A percentile compares a stretch with the other conserved stretches of the same genome.
Evolutionary conservation across 92 coral and sea anemone genomes (phyloP).

Genomic region (Epizoanthus fatuus): DNA sequence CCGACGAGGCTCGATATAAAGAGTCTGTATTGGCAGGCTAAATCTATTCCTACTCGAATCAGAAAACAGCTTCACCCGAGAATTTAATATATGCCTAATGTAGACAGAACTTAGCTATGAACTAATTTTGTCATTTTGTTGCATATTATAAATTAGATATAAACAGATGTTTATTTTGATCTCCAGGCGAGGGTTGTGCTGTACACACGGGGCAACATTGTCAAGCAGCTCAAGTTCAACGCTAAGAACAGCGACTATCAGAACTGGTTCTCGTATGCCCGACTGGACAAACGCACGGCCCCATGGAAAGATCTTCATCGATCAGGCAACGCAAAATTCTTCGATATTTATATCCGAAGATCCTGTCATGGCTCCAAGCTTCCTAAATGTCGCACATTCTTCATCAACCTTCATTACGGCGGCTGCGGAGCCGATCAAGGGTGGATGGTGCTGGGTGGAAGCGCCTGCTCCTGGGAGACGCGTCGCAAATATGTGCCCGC

Average conservation of each 20-base stretch:
- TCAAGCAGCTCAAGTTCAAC: conserved; percentile 15
- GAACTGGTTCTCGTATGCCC: conserved; percentile 15
- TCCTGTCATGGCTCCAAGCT: background rate
- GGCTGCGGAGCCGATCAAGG: conserved; percentile 1
- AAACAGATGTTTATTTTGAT: background rate
- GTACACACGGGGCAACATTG: background rate
- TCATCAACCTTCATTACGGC: conserved; percentile 13
- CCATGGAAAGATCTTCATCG: conserved; percentile 9
- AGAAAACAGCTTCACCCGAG: too few species aligned
- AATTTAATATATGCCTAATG: too few species aligned
- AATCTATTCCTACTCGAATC: too few species aligned
- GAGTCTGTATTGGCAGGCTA: too few species aligned
- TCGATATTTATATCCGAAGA: background rate
- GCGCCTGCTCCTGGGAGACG: conserved; percentile 10
- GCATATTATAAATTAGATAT: too few species aligned
- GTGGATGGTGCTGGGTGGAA: conserved; percentile 28
- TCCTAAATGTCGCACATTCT: conserved; percentile 24
- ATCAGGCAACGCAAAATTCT: background rate
- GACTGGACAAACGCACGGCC: background rate
- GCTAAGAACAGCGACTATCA: background rate
- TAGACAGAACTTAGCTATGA: too few species aligned
- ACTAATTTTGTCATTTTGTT: too few species aligned
- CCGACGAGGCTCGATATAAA: too few species aligned
- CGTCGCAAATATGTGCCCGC: conserved; percentile 9
- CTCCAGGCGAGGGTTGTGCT: conserved; percentile 27